These are phyloP conservation scores for Trichonephila clavata DNA, from an alignment of 1,140 invertebrate species.

Conservation along the genomic window DNA sequence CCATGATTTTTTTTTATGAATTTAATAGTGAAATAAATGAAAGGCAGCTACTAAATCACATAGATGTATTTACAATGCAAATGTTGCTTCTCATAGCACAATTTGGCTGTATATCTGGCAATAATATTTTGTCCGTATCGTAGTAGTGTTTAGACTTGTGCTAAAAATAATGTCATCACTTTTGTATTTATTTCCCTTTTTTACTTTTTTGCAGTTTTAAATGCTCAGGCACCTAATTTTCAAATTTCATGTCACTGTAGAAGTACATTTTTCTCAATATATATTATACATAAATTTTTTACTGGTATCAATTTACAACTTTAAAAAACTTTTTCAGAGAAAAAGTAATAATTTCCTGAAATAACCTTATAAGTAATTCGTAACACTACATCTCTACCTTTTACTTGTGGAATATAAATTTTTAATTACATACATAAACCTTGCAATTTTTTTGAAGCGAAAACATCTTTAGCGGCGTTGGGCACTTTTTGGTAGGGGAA, in stretches of 20 bases:
- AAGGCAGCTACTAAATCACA: constrained; percentile 66
- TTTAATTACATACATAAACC: no score
- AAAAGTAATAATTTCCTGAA: no score
- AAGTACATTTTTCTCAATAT: background rate
- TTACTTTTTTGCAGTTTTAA: constrained; percentile 16
- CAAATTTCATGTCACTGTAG: background rate
- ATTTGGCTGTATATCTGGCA: constrained; percentile 75
- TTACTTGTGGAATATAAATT: no score
- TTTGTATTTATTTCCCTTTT: constrained; percentile 1
- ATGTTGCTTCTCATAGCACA: constrained; percentile 75
- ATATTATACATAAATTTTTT: background rate
- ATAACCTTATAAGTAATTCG: no score
- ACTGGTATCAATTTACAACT: background rate
- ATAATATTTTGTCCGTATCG: constrained; percentile 73
- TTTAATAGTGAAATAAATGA: constrained; percentile 43
- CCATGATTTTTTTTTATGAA: constrained; percentile 24
- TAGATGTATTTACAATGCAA: constrained; percentile 73
- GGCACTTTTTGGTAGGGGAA: no score
- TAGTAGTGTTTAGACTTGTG: constrained; percentile 63
- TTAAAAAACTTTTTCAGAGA: background rate
- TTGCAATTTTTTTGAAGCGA: no score
- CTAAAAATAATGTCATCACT: constrained; percentile 5
- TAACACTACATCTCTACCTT: no score
- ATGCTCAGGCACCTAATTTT: constrained; percentile 71
- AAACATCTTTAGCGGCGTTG: no score